phyloP scores from a whole-genome alignment of 1,140 invertebrate species.

The Amphibalanus amphitrite region DNA sequence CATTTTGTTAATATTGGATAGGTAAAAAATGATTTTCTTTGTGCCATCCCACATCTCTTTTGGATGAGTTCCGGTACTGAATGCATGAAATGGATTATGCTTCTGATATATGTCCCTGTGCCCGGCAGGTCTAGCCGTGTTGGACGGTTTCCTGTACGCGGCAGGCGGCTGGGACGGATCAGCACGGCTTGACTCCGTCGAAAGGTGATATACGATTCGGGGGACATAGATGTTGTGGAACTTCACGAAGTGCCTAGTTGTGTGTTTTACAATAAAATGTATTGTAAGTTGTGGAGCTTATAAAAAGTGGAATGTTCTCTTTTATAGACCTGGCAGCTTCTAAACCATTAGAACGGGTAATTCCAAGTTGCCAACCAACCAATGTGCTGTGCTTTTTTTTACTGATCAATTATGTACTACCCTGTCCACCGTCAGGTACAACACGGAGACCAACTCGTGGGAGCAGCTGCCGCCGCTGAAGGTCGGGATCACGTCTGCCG shows the following conservation, averaged over 20 bases:
- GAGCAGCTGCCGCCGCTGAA: constrained; percentile 38
- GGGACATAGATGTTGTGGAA: neutral
- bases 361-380: neutral
- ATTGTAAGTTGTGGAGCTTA: too few species aligned
- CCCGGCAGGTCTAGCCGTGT: constrained; percentile 40
- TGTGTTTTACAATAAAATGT: too few species aligned
- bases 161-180: constrained; percentile 67
- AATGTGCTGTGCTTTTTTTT: neutral
- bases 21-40: too few species aligned
- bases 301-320: neutral
- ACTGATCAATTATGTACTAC: too few species aligned
- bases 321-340: neutral
- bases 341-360: neutral
- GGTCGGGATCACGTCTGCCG: constrained; percentile 33
- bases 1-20: too few species aligned
- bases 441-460: constrained; percentile 30
- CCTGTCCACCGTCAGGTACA: neutral
- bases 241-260: constrained; percentile 2
- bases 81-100: too few species aligned
- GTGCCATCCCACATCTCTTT: too few species aligned
- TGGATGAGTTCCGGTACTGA: too few species aligned
- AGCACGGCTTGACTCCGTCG: constrained; percentile 54
- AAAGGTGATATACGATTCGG: constrained; percentile 41
- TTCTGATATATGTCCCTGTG: too few species aligned
- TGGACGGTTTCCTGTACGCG: constrained; percentile 47